A percentile compares a stretch with the other conserved stretches of the same genome.
Conservation (phyloP, 1,140 invertebrate species). For the Drosophila sechellia region DNA sequence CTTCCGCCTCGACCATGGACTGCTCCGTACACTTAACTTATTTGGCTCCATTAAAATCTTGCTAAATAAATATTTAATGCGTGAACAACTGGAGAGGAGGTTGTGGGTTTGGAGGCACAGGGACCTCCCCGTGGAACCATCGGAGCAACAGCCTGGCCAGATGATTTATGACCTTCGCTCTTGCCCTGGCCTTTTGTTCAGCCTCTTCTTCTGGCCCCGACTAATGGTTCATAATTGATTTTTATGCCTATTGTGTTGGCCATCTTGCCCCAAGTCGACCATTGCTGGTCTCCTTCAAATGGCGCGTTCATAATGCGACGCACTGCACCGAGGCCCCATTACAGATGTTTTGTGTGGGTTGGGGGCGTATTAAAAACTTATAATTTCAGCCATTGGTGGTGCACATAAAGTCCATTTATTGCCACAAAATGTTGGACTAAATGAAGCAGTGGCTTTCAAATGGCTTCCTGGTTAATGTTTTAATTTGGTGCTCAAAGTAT, state of each 20-base stretch:
- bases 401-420: conserved; percentile 71
- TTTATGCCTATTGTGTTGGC: conserved; percentile 78
- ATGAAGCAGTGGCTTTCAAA: conserved; percentile 51
- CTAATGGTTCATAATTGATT: conserved; percentile 81
- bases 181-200: conserved; percentile 37
- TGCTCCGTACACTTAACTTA: conserved; percentile 71
- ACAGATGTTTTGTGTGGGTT: not conserved
- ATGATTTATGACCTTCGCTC: conserved; percentile 69
- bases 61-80: conserved; percentile 81
- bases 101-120: not conserved
- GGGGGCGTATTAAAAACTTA: conserved; percentile 71
- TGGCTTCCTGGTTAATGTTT: conserved; percentile 16
- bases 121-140: conserved; percentile 19
- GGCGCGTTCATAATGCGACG: conserved; percentile 72
- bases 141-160: conserved; percentile 66
- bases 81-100: conserved; percentile 60
- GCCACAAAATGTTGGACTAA: conserved; percentile 53
- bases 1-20: conserved; percentile 39
- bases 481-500: not conserved
- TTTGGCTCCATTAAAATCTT: conserved; percentile 79
- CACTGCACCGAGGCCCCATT: conserved; percentile 54
- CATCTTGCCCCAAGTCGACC: conserved; percentile 30
- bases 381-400: conserved; percentile 74
- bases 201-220: conserved; percentile 22
- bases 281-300: conserved; percentile 53